Evolutionary conservation across 1,140 invertebrate species (phyloP).

Genomic region (Drosophila leontia): DNA sequence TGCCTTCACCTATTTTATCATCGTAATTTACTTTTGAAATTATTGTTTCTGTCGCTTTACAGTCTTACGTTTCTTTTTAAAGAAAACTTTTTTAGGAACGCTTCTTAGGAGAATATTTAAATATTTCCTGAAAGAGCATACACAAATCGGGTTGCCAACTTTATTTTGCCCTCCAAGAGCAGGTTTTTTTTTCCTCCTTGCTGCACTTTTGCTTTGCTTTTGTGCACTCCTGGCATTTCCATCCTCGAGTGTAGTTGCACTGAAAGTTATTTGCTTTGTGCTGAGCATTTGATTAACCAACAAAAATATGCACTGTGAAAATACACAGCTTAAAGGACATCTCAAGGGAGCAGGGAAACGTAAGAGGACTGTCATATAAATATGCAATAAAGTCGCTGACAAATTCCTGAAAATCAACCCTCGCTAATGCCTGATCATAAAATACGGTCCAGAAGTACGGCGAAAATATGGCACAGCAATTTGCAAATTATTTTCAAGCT

Average conservation of each 20-base stretch:
- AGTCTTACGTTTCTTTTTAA: no score
- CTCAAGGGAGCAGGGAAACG: background rate
- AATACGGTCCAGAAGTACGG: conserved; percentile 48
- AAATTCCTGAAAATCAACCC: conserved; percentile 52
- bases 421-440: conserved; percentile 71
- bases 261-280: conserved; percentile 58
- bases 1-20: background rate
- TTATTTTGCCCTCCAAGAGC: background rate
- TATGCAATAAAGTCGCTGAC: conserved; percentile 55
- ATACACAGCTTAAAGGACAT: conserved; percentile 18
- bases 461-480: conserved; percentile 76
- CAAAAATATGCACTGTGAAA: conserved; percentile 49
- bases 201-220: conserved; percentile 4
- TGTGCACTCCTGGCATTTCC: conserved; percentile 28
- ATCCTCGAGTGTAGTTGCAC: conserved; percentile 38
- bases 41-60: background rate
- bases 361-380: conserved; percentile 40
- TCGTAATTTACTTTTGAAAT: background rate
- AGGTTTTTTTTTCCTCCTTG: background rate
- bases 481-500: conserved; percentile 82
- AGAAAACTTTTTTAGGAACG: background rate
- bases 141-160: background rate
- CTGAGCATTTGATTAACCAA: conserved; percentile 75
- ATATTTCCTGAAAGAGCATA: background rate
- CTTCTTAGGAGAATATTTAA: background rate